Percentiles rank a stretch among this genome's conserved stretches.
Conservation (phyloP, 2,113 vertebrate species). For the Indicator indicator region DNA sequence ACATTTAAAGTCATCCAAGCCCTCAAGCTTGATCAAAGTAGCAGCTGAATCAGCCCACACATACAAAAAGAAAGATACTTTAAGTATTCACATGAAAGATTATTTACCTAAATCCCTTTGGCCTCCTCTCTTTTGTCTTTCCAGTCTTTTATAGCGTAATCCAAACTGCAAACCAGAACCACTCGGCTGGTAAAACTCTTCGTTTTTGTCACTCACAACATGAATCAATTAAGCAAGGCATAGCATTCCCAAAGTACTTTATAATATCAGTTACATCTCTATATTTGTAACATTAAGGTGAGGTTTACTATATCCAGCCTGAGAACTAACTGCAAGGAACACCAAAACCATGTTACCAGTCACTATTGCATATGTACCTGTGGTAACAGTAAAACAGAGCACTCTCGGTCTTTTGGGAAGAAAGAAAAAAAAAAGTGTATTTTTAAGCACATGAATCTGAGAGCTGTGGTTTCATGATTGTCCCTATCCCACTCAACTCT, state of each 20-base stretch:
- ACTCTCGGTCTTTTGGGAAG: accelerated
- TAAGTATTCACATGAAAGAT: background rate
- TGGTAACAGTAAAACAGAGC: background rate
- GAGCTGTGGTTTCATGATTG: background rate
- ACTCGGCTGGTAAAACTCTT: too few relatives aligned
- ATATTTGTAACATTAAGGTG: background rate
- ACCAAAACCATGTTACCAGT: background rate
- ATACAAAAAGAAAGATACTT: background rate
- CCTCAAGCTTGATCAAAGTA: background rate
- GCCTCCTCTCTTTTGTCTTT: background rate
- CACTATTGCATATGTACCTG: background rate
- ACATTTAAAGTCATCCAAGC: background rate
- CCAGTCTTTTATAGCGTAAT: background rate
- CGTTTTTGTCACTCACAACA: background rate
- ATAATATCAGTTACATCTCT: background rate
- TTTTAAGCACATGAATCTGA: accelerated
- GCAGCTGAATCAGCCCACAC: background rate
- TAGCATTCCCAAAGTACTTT: background rate
- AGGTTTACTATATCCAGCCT: background rate
- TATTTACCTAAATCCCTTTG: background rate
- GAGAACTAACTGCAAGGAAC: background rate
- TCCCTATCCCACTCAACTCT: background rate
- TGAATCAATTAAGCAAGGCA: background rate
- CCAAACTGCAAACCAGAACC: background rate
- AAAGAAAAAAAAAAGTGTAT: background rate